Base-by-base conservation (phyloP, 2,888 invertebrate genomes). In the Gastrophysa polygoni region DNA sequence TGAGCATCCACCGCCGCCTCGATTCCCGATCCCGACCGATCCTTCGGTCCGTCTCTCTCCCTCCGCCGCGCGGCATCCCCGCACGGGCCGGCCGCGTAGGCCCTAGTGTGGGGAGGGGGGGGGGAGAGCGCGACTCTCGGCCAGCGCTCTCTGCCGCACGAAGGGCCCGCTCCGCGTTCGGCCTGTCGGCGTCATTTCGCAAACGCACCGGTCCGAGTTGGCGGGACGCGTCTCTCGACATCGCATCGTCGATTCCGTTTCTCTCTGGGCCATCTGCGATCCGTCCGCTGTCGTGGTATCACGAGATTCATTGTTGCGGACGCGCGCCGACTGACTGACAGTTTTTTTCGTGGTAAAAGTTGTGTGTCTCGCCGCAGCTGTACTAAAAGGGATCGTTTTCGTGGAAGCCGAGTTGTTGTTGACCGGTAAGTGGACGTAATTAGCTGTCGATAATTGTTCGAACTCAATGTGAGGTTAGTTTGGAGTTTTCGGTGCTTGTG, bases 171-270 rank as follows among this genome's bases (percentile, higher is more conserved):
- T 48, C 54, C 43, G 49, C 44, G 17, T 28, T 17, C 54, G 43
- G 49, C 50, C 62, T 49, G 62, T 59, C 62, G 38, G 65, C 59
- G 52, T 63, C 74, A 75, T 75, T 75, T 73, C 74, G 74, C 72
- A 72, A 73, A 75, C 77, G 77, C 77, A 73, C 75, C 76, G 73
- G 73, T 73, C 71, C 75, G 74, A 72, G 76, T 61, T 38, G 54
- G 60, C 65, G 68, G 68, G 68, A 68, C 68, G 51, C 58, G 49
- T 8, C 38, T 18, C 29, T 57, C 57, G 21, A 57, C 52, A 57
- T 54, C 24, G 16, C 47, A 24, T 28, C 34, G 56, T n/a, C 34
- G 21, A n/a, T n/a, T n/a, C 49, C 55, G 24, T 49, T 43, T 38
- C 20, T 51, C 32, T 51, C 38, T 2, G 38, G 38, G 16, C 43